Evolutionary conservation across 2,797 vertebrate species (phyloP), one percentile per base, ranked within the genome.

Genomic region (Megalops cyprinoides): DNA sequence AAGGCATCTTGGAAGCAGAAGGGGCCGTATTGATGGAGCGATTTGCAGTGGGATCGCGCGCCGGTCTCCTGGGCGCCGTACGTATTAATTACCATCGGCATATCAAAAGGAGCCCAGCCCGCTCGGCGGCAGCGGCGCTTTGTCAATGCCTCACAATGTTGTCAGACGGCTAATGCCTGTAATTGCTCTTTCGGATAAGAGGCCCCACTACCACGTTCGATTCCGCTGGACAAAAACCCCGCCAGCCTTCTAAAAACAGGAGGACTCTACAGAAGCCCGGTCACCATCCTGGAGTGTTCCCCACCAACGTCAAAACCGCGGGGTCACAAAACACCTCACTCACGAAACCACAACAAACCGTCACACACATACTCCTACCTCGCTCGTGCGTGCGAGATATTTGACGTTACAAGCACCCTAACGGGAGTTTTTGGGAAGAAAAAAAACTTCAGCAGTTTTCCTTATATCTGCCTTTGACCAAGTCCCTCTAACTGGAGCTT

Each of bases 21-120:
- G 49, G 76, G 82, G 42, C 83, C 87, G 87, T 92, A 93, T 91
- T 90, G 91, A 93, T 89, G 81, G 86, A 87, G 85, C 91, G 88
- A 92, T 92, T 93, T 93, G 84, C 90, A 80, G 82, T 77, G 88
- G 90, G 90, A 92, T 88, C 88, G 90, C 89, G 82, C 84, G 79
- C 74, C 34, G 0, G 80, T 88, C 91, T 90, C 89, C 65, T 1
- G 88, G 86, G 90, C 82, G 86, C 84, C 55, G 62, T 89, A 86
- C 87, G 88, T 93, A 93, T 93, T 92, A 91, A 94, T 93, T 91
- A 92, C 85, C 91, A 90, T 91, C 90, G n/a, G n/a, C n/a, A n/a
- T n/a, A n/a, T n/a, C n/a, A n/a, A n/a, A n/a, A n/a, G n/a, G n/a
- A n/a, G n/a, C n/a, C n/a, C n/a, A n/a, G n/a, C n/a, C n/a, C n/a